Evolutionary conservation across 2,113 vertebrate genomes (phyloP).

Genomic region (Nyctibius bracteatus): DNA sequence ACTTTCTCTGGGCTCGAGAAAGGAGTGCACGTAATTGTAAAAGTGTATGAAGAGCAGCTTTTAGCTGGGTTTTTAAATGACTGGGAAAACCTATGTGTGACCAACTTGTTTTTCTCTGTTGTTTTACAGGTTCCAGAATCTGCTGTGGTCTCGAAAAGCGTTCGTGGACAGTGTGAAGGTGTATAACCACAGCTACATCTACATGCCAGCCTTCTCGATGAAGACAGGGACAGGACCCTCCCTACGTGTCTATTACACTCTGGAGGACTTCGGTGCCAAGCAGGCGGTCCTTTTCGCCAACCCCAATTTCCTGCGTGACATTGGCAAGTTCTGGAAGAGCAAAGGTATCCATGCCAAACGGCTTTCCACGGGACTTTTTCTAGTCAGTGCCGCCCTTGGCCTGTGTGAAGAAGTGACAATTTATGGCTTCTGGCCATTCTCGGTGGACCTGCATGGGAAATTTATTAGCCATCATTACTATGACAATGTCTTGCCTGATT

Average conservation of each 20-base stretch:
- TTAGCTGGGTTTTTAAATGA: not conserved
- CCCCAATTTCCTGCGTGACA: slow-evolving; percentile 88
- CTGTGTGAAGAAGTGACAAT: slow-evolving; percentile 92
- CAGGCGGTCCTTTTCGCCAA: slow-evolving; percentile 94
- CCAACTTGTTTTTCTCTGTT: not conserved
- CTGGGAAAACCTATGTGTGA: not conserved
- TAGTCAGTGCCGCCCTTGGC: slow-evolving; percentile 89
- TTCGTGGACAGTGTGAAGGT: slow-evolving; percentile 92
- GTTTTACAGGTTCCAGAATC: slow-evolving; percentile 87
- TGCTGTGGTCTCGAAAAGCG: slow-evolving; percentile 90
- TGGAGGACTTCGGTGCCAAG: slow-evolving; percentile 84
- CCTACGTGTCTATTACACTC: slow-evolving; percentile 85
- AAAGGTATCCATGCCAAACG: slow-evolving; percentile 88
- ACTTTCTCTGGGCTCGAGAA: not conserved
- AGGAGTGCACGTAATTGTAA: not conserved
- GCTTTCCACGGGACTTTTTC: slow-evolving; percentile 92
- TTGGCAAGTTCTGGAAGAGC: slow-evolving; percentile 91
- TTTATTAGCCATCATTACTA: slow-evolving; percentile 97
- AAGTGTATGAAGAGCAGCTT: not conserved
- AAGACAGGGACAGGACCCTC: slow-evolving; percentile 88
- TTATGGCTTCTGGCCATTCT: slow-evolving; percentile 97
- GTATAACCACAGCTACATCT: slow-evolving; percentile 92
- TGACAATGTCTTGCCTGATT: slow-evolving; percentile 89
- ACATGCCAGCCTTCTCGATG: slow-evolving; percentile 98
- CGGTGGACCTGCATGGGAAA: slow-evolving; percentile 76